Evolutionary conservation across 2,888 invertebrate genomes (phyloP), one percentile per base, ranked within the genome.

Genomic region (Nysson spinosus): DNA sequence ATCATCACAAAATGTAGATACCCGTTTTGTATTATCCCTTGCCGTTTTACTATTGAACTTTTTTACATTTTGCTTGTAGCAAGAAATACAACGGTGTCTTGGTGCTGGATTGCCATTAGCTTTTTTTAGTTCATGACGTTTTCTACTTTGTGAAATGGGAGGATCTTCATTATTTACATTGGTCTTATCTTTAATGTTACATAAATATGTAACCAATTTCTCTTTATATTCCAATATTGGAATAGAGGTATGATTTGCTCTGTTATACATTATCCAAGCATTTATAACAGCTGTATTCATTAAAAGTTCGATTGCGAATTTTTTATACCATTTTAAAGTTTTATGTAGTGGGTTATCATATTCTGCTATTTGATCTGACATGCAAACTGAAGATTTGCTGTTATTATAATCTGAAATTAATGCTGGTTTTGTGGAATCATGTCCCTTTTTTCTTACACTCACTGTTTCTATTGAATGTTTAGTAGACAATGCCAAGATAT

Each of bases 281-380:
- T 46, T 46, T 30, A 32, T 9, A 3, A 46, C 32, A 30, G 46
- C 9, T 24, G 30, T 46, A 17, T 46, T 46, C 9, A 46, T 4
- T 2, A 4, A 34, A 47, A 34, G 47, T 47, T 47, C 20, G 34
- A 47, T 34, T 22, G 20, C 35, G 20, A 34, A 16, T 49, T 49
- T 49, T 49, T 49, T 49, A 26, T 49, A 49, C 49, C 49, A 26
- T 37, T 49, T 49, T 11, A 49, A 24, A 4, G 49, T 24, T 39
- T 39, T 49, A 1, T 37, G 49, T 35, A 49, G 6, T n/a, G 26
- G 39, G 37, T 17, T 37, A 17, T 26, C 14, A 12, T 49, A 49
- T 39, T 24, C 22, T 3, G 49, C 14, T 37, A 49, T 49, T 49
- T 49, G 49, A 49, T 49, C 49, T 16, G 49, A 49, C 7, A 37